These are phyloP conservation scores for Drosophila peninsularis DNA, from an alignment of 2,888 invertebrate species.

Conservation along the genomic window DNA sequence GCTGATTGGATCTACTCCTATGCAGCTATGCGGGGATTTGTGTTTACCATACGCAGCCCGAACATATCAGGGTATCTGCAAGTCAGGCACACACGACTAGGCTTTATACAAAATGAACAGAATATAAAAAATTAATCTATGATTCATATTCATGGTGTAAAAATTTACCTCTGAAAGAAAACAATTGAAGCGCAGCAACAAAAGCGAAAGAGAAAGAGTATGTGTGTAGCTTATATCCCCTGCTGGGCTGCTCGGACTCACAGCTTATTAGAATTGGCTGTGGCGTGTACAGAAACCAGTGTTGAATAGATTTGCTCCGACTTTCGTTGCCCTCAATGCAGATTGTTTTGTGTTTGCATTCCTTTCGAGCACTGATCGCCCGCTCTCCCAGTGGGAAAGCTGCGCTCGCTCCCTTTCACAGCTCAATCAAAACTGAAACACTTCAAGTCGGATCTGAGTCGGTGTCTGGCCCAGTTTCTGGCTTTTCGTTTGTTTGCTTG, in stretches of 20 bases:
- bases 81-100: not conserved
- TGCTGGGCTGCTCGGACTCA: conserved; percentile 18
- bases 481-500: not conserved
- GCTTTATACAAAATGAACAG: not conserved
- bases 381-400: conserved; percentile 5
- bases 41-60: too few species aligned
- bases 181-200: not conserved
- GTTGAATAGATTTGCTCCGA: not conserved
- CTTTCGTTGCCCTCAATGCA: not conserved
- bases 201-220: not conserved
- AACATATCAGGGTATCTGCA: not conserved
- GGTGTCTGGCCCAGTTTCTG: conserved; percentile 23
- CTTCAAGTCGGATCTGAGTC: not conserved
- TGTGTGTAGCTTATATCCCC: not conserved
- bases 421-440: conserved; percentile 31
- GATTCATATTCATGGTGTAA: not conserved
- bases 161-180: not conserved
- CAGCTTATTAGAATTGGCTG: conserved; percentile 6
- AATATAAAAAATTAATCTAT: too few species aligned
- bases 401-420: conserved; percentile 36
- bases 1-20: not conserved
- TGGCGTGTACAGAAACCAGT: not conserved
- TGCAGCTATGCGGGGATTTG: too few species aligned
- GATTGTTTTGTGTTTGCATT: conserved; percentile 3
- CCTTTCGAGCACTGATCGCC: conserved; percentile 1